These are phyloP conservation scores for Troilus luridus DNA, from an alignment of 2,888 invertebrate species.

Conservation along the genomic window DNA sequence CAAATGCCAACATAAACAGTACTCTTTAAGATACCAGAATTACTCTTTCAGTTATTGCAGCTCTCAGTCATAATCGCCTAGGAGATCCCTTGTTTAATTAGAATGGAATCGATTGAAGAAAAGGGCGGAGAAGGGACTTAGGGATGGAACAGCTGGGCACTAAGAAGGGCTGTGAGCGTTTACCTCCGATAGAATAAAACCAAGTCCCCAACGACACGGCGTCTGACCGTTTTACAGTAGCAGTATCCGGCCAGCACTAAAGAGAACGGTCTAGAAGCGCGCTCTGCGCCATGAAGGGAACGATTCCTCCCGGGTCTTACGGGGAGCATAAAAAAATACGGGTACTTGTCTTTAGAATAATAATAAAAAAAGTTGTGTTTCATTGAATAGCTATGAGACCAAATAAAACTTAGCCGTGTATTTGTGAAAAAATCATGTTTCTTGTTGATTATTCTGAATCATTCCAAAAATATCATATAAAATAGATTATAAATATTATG, in stretches of 20 bases:
- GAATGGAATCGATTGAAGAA: neutral
- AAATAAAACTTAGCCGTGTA: too few species aligned
- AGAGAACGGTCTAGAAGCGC: neutral
- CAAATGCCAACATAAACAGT: too few species aligned
- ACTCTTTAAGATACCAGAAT: neutral
- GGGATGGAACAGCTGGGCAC: slow-evolving; percentile 5
- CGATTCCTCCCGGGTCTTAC: neutral
- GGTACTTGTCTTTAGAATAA: neutral
- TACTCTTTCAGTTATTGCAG: neutral
- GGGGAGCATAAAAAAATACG: neutral
- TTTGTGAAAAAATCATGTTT: too few species aligned
- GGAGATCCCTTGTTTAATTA: neutral
- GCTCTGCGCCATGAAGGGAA: neutral
- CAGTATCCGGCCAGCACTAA: slow-evolving; percentile 16
- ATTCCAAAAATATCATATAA: too few species aligned
- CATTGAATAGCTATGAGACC: neutral
- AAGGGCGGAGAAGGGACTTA: neutral
- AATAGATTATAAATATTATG: too few species aligned
- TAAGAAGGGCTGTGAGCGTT: neutral
- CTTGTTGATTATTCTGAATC: too few species aligned
- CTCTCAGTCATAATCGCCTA: neutral
- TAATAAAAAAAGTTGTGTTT: neutral
- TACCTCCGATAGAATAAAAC: slow-evolving; percentile 35
- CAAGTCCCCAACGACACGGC: neutral
- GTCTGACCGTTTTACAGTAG: slow-evolving; percentile 40